A percentile compares a stretch with the other conserved stretches of the same genome.
phyloP scores from a whole-genome alignment of 2,797 vertebrate genomes.

The Fringilla coelebs region DNA sequence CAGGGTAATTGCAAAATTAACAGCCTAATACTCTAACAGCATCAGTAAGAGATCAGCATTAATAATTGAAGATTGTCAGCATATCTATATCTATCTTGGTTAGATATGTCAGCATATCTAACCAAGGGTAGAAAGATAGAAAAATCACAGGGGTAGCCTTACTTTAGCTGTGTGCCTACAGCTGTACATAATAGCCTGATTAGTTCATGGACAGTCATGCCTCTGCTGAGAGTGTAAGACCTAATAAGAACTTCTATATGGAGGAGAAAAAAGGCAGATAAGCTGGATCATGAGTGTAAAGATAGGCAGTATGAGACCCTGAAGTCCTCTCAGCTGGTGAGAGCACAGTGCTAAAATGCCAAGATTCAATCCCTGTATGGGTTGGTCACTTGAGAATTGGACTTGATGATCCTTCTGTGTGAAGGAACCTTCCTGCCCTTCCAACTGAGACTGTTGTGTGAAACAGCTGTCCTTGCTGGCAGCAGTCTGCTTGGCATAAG shows the following conservation, averaged over 20 bases:
- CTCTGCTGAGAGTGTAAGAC: not conserved
- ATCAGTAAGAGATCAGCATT: not conserved
- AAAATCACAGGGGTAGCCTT: not conserved
- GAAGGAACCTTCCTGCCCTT: not conserved
- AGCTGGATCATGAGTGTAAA: not conserved
- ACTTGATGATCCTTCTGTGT: not conserved
- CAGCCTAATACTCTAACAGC: not conserved
- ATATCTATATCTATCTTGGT: too few species aligned
- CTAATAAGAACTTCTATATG: not conserved
- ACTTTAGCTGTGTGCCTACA: not conserved
- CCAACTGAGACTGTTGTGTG: not conserved
- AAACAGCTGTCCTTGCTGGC: not conserved
- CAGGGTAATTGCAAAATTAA: not conserved
- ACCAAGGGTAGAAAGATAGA: not conserved
- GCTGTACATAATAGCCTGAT: not conserved
- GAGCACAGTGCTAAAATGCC: fast-evolving
- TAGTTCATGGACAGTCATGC: not conserved
- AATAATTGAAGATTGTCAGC: not conserved
- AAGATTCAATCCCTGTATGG: not conserved
- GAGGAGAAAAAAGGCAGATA: not conserved
- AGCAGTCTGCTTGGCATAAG: not conserved
- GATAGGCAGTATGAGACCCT: not conserved
- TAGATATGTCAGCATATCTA: not conserved
- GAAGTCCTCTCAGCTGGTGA: not conserved
- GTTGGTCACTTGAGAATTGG: not conserved